A percentile compares a stretch with the other conserved stretches of the same genome.
Conservation (phyloP, 2,797 vertebrate genomes). For the Sebastes trivittatus region DNA sequence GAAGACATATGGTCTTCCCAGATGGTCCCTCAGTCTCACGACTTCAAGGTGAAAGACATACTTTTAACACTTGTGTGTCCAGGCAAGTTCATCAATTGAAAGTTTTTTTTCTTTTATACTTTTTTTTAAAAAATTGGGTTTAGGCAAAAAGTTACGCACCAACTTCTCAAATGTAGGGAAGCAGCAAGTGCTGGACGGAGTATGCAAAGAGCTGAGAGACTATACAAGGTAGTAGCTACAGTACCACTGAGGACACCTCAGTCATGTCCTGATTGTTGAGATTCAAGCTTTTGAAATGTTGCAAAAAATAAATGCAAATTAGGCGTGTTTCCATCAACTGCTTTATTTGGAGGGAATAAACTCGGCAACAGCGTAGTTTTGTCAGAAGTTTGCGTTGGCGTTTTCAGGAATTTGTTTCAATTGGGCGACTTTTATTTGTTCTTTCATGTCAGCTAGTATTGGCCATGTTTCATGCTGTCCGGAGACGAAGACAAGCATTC, state of each 20-base stretch:
- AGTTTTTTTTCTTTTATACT: not conserved
- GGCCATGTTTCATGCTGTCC: no score
- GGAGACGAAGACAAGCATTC: no score
- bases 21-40: slow-evolving; percentile 51
- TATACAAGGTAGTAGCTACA: not conserved
- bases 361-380: no score
- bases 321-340: no score
- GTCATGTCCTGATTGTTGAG: not conserved
- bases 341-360: no score
- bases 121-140: not conserved
- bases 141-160: not conserved
- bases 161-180: not conserved
- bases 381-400: no score
- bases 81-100: not conserved
- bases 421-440: no score
- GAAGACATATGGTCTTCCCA: slow-evolving; percentile 64
- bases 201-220: not conserved
- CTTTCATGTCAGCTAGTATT: no score
- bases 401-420: no score
- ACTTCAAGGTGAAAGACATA: slow-evolving; percentile 57
- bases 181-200: not conserved
- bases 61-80: not conserved
- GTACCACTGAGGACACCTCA: not conserved
- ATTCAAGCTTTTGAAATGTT: no score
- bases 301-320: no score